A percentile compares a stretch with the other conserved stretches of the same genome.
Evolutionary conservation across 2,888 invertebrate species (phyloP).

Genomic region (Digitonthophagus gazella): DNA sequence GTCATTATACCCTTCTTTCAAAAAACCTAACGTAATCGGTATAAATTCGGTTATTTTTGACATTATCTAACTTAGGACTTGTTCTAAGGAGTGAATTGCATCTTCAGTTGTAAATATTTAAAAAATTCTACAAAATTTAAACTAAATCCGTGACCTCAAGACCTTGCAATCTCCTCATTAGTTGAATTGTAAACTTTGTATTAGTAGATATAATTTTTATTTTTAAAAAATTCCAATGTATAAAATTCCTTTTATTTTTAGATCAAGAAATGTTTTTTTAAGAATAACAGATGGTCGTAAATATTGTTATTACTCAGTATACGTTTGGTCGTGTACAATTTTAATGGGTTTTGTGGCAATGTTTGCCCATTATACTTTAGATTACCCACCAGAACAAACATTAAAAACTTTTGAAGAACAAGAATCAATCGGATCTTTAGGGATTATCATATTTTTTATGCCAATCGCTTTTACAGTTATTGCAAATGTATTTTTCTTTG

Average conservation of each 20-base stretch:
- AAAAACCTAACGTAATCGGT: no score
- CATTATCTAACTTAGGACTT: no score
- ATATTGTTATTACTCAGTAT: constrained; percentile 82
- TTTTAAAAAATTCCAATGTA: constrained; percentile 1
- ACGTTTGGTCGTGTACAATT: constrained; percentile 74
- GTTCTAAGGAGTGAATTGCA: no score
- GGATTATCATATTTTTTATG: constrained; percentile 79
- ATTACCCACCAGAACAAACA: constrained; percentile 60
- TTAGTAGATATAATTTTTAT: not conserved
- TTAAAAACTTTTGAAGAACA: constrained; percentile 59
- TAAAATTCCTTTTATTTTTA: constrained; percentile 44
- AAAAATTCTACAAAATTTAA: no score
- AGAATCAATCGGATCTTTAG: constrained; percentile 78
- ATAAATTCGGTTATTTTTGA: no score
- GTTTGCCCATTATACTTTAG: constrained; percentile 78
- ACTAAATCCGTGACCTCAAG: no score
- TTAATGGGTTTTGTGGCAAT: constrained; percentile 72
- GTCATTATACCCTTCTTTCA: no score
- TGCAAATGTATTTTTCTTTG: constrained; percentile 75
- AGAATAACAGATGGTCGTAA: constrained; percentile 82
- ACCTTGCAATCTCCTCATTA: no score
- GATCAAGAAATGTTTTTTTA: constrained; percentile 80
- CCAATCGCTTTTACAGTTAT: constrained; percentile 78
- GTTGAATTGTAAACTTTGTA: not conserved
- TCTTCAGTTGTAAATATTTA: no score